Evolutionary conservation across 2,113 vertebrate species (phyloP).

Genomic region (Miniopterus natalensis): DNA sequence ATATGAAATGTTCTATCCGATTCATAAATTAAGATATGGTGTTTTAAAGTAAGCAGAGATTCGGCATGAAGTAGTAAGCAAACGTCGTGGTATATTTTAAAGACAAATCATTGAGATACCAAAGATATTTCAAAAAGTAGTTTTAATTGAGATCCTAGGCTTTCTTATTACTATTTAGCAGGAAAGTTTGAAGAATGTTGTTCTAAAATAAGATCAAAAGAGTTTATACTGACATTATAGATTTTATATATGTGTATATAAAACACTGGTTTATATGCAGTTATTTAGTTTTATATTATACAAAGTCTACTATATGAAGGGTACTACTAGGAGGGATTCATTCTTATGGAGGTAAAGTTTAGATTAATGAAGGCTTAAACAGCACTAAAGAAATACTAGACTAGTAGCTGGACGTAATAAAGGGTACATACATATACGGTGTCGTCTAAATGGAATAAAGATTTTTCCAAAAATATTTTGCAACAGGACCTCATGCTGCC

Average conservation of each 20-base stretch:
- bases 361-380: not conserved
- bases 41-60: not conserved
- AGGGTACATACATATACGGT: not conserved
- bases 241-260: not conserved
- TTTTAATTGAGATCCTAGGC: not conserved
- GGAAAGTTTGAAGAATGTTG: not conserved
- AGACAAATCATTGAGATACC: not conserved
- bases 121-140: not conserved
- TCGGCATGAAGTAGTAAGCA: not conserved
- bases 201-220: not conserved
- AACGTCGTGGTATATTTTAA: not conserved
- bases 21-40: not conserved
- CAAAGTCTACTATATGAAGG: not conserved
- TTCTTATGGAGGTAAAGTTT: not conserved
- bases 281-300: not conserved
- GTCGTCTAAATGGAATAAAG: not conserved
- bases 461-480: constrained; percentile 18
- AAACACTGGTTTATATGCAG: not conserved
- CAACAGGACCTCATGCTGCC: not conserved
- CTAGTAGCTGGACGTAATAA: not conserved
- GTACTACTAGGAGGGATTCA: not conserved
- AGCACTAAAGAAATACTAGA: not conserved
- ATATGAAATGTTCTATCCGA: not conserved
- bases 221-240: not conserved
- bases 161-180: not conserved